These are phyloP conservation scores for Babyrousa celebensis DNA, from an alignment of 2,797 vertebrate species.

Conservation along the genomic window DNA sequence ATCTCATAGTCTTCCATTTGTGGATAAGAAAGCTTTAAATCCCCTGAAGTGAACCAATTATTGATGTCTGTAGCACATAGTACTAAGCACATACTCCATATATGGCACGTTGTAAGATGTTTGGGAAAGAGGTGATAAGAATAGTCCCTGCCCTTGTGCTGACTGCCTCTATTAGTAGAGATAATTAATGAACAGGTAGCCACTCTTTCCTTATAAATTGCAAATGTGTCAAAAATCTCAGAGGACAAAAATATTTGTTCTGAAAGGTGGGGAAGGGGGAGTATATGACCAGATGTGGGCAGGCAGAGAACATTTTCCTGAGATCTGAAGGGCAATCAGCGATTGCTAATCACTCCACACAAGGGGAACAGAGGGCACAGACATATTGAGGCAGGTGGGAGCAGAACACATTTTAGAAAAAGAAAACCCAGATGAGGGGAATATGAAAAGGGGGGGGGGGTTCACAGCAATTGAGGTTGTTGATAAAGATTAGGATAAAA, in stretches of 20 bases:
- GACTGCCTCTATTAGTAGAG: neutral
- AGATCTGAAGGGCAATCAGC: neutral
- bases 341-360: neutral
- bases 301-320: neutral
- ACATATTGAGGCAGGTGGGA: neutral
- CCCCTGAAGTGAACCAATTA: neutral
- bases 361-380: neutral
- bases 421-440: neutral
- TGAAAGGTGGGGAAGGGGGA: neutral
- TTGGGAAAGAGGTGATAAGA: neutral
- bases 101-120: neutral
- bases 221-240: neutral
- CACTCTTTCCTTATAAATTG: neutral
- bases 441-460: neutral
- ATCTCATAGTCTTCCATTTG: neutral
- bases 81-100: neutral
- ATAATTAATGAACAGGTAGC: neutral
- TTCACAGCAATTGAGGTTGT: neutral
- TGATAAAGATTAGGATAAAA: neutral
- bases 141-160: neutral
- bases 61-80: neutral
- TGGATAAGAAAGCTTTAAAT: slow-evolving; percentile 3
- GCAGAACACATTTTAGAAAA: neutral
- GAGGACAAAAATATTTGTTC: neutral
- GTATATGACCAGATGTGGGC: neutral